These are phyloP conservation scores for Electrophaes corylata DNA, from an alignment of 2,888 invertebrate species.

Conservation along the genomic window DNA sequence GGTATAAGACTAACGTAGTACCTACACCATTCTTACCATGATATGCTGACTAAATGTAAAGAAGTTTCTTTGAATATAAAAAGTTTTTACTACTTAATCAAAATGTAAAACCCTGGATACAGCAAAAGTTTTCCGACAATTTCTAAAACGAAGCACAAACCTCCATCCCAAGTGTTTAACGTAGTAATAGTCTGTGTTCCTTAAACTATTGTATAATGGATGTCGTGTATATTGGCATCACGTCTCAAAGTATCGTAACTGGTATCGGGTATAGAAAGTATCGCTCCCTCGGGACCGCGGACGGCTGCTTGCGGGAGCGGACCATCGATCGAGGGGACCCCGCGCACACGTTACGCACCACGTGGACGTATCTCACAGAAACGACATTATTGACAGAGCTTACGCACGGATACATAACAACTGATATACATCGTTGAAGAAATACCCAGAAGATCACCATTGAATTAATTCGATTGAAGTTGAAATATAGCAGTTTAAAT, in stretches of 20 bases:
- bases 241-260: conserved; percentile 32
- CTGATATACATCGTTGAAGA: too few species aligned
- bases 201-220: too few species aligned
- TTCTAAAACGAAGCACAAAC: background rate
- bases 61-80: too few species aligned
- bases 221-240: conserved; percentile 19
- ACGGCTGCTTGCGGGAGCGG: conserved; percentile 28
- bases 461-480: too few species aligned
- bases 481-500: too few species aligned
- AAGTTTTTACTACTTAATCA: too few species aligned
- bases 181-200: background rate
- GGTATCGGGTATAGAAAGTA: conserved; percentile 29
- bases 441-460: too few species aligned
- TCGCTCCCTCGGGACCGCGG: conserved; percentile 27
- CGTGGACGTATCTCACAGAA: conserved; percentile 1
- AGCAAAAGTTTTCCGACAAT: too few species aligned
- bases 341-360: conserved; percentile 16
- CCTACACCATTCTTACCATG: background rate
- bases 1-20: too few species aligned
- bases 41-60: background rate
- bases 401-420: background rate
- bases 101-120: too few species aligned
- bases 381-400: background rate
- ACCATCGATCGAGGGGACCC: conserved; percentile 38
- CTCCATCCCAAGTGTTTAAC: background rate